Evolutionary conservation across 2,888 invertebrate genomes (phyloP), one percentile per base, ranked within the genome.

Genomic region (Endotricha flammealis): DNA sequence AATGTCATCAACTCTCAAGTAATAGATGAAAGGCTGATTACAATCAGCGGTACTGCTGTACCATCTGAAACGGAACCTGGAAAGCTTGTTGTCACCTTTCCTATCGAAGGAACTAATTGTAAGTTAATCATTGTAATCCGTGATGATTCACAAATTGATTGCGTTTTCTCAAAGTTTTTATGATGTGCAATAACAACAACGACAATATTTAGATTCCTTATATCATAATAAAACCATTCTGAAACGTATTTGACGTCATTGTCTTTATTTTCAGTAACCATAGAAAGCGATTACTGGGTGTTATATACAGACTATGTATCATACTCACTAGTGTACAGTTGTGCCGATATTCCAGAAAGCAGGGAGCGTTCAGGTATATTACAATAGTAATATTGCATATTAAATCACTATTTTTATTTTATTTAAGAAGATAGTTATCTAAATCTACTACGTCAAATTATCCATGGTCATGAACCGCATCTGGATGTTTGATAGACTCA

Each of bases 321-420:
- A 35, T 92, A 89, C 48, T 80, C 91, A 0, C 83, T 92, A 0
- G 90, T 91, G 0, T 92, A 91, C 81, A 89, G 91, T 20, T 93
- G 93, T 57, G 61, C 57, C 1, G 86, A 91, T 45, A 61, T 88
- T 27, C 73, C 81, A 35, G 53, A 74, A n/a, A n/a, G n/a, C 1
- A 65, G 88, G 20, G 42, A 53, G 28, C 20, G 34, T 16, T 3
- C 20, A 13, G 22, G 34, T 34, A 34, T 25, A 12, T 32, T 14
- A 14, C n/a, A n/a, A n/a, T n/a, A n/a, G n/a, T n/a, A n/a, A n/a
- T n/a, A n/a, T n/a, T n/a, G n/a, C n/a, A n/a, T n/a, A n/a, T n/a
- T n/a, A n/a, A n/a, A n/a, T n/a, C n/a, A n/a, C n/a, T n/a, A n/a
- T n/a, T n/a, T n/a, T n/a, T n/a, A n/a, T n/a, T n/a, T n/a, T n/a